A percentile compares a stretch with the other conserved stretches of the same genome.
Evolutionary conservation across 1,140 invertebrate species (phyloP).

Genomic region (Drosophila auraria): DNA sequence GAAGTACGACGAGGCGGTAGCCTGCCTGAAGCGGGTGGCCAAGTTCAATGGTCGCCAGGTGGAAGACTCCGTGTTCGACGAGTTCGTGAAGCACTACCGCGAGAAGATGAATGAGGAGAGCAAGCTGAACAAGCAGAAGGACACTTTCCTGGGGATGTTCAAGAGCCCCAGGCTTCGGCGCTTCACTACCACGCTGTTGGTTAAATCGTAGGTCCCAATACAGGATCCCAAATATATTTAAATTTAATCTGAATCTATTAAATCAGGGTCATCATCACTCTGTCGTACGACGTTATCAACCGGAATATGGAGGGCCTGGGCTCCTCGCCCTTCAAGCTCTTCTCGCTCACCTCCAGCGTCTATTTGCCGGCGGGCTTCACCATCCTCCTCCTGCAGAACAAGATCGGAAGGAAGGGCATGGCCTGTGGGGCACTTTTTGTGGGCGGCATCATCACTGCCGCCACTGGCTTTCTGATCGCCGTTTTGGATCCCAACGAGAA

Average conservation of each 20-base stretch:
- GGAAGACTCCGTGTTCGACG: conserved; percentile 77
- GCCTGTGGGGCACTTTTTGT: conserved; percentile 86
- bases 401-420: conserved; percentile 87
- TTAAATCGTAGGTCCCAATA: conserved; percentile 86
- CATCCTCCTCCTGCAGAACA: conserved; percentile 86
- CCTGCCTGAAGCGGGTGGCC: conserved; percentile 86
- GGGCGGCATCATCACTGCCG: conserved; percentile 86
- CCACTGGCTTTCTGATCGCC: conserved; percentile 71
- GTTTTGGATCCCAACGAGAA: conserved; percentile 65
- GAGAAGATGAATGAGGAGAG: conserved; percentile 61
- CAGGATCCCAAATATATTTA: neutral
- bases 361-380: conserved; percentile 87
- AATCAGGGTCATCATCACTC: conserved; percentile 86
- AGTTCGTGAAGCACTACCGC: conserved; percentile 84
- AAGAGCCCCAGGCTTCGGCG: conserved; percentile 86
- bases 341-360: conserved; percentile 86
- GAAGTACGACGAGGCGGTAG: conserved; percentile 85
- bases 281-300: conserved; percentile 88
- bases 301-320: conserved; percentile 87
- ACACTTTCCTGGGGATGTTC: conserved; percentile 86
- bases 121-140: conserved; percentile 45
- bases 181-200: conserved; percentile 86
- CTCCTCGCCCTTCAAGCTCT: conserved; percentile 86
- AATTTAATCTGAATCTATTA: neutral
- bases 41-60: conserved; percentile 86